phyloP scores from a whole-genome alignment of 2,888 invertebrate genomes.

The Nasonia oneida region DNA sequence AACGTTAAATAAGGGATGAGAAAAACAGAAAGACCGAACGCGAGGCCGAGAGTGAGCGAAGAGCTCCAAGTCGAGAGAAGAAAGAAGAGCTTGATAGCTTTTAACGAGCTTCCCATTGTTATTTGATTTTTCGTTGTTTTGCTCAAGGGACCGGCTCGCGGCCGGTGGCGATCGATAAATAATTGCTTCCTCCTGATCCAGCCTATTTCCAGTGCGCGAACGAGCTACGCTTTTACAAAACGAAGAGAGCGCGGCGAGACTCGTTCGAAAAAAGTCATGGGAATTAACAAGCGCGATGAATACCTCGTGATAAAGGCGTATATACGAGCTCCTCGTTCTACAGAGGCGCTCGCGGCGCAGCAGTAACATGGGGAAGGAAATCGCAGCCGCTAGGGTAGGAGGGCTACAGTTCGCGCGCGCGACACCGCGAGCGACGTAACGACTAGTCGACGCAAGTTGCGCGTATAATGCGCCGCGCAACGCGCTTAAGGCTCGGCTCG shows the following conservation, averaged over 20 bases:
- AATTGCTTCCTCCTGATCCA: background rate
- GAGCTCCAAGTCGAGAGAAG: background rate
- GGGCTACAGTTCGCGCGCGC: no score
- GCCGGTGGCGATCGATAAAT: constrained; percentile 23
- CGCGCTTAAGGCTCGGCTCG: background rate
- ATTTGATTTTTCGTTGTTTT: constrained; percentile 36
- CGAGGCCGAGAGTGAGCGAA: constrained; percentile 23
- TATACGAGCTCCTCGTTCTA: no score
- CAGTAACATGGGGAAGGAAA: background rate
- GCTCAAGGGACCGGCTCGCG: background rate
- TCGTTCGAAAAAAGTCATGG: background rate
- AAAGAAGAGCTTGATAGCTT: constrained; percentile 21
- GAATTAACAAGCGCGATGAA: no score
- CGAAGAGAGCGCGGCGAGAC: background rate
- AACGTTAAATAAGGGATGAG: constrained; percentile 57
- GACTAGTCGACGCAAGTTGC: constrained; percentile 22
- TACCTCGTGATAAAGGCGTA: no score
- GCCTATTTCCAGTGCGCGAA: no score
- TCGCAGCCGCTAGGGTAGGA: background rate
- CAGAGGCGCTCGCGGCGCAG: background rate
- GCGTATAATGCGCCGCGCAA: constrained; percentile 25
- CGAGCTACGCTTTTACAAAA: background rate
- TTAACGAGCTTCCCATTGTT: constrained; percentile 45
- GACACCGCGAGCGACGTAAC: constrained; percentile 16
- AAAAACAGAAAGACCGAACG: constrained; percentile 35